These are phyloP conservation scores for Euglossa dilemma DNA, from an alignment of 1,140 invertebrate species.

Conservation along the genomic window DNA sequence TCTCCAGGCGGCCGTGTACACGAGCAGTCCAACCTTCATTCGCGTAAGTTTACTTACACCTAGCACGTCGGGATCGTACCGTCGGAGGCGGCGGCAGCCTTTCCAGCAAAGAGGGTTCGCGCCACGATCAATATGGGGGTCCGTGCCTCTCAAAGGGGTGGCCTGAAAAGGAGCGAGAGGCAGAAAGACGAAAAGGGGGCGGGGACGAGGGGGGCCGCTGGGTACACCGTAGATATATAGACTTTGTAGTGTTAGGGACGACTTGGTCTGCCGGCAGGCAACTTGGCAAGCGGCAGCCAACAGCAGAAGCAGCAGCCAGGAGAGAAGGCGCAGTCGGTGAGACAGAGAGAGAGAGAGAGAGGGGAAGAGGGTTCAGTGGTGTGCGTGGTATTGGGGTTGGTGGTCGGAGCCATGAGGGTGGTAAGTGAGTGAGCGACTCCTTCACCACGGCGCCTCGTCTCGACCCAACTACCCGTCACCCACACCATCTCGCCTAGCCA, in stretches of 20 bases:
- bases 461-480: slow-evolving; percentile 58
- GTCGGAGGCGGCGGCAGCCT: slow-evolving; percentile 44
- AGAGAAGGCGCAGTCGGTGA: slow-evolving; percentile 35
- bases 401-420: slow-evolving; percentile 78
- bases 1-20: slow-evolving; percentile 19
- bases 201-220: slow-evolving; percentile 43
- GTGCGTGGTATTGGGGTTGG: slow-evolving; percentile 73
- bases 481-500: slow-evolving; percentile 23
- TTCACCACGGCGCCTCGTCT: slow-evolving; percentile 75
- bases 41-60: slow-evolving; percentile 75
- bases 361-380: slow-evolving; percentile 51
- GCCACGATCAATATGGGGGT: slow-evolving; percentile 78
- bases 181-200: slow-evolving; percentile 39
- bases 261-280: slow-evolving; percentile 75
- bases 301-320: slow-evolving; percentile 44
- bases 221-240: slow-evolving; percentile 73
- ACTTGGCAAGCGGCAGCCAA: slow-evolving; percentile 63
- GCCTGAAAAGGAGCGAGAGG: slow-evolving; percentile 53
- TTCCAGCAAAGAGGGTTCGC: slow-evolving; percentile 77
- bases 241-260: slow-evolving; percentile 77
- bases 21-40: slow-evolving; percentile 57
- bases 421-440: slow-evolving; percentile 81
- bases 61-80: slow-evolving; percentile 63
- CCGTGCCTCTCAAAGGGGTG: slow-evolving; percentile 67
- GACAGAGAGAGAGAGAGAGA: background rate